phyloP scores from a whole-genome alignment of 2,888 invertebrate genomes.

The Aelia acuminata region DNA sequence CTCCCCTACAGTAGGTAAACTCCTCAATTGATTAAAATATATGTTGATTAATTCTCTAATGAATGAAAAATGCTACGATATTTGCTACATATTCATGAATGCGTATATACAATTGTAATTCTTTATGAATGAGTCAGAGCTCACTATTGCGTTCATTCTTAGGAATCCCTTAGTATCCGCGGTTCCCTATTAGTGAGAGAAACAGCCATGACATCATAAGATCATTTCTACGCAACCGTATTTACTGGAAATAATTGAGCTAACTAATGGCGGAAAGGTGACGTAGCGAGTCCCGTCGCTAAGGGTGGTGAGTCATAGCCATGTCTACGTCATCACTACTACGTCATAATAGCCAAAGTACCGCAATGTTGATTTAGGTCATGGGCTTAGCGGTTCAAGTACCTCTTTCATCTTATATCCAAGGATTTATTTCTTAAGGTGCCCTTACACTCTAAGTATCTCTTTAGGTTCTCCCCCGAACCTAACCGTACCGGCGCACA shows the following conservation, averaged over 20 bases:
- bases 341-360: constrained; percentile 19
- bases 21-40: not conserved
- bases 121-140: constrained; percentile 9
- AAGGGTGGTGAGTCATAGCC: not conserved
- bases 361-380: constrained; percentile 32
- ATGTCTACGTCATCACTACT: not conserved
- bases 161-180: not conserved
- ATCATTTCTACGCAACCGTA: constrained; percentile 2
- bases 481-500: too few relatives aligned
- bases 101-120: not conserved
- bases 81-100: not conserved
- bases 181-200: not conserved
- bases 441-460: too few relatives aligned
- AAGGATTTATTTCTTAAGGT: not conserved
- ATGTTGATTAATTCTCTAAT: not conserved
- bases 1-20: too few relatives aligned
- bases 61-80: not conserved
- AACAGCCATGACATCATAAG: constrained; percentile 12
- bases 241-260: constrained; percentile 32
- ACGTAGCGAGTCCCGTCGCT: not conserved
- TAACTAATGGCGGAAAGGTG: not conserved
- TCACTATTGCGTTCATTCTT: not conserved
- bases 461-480: too few relatives aligned
- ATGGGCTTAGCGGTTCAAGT: not conserved
- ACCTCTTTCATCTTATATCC: not conserved